These are phyloP conservation scores for Branchipolynoe longqiensis DNA, from an alignment of 2,888 invertebrate genomes.

Conservation along the genomic window DNA sequence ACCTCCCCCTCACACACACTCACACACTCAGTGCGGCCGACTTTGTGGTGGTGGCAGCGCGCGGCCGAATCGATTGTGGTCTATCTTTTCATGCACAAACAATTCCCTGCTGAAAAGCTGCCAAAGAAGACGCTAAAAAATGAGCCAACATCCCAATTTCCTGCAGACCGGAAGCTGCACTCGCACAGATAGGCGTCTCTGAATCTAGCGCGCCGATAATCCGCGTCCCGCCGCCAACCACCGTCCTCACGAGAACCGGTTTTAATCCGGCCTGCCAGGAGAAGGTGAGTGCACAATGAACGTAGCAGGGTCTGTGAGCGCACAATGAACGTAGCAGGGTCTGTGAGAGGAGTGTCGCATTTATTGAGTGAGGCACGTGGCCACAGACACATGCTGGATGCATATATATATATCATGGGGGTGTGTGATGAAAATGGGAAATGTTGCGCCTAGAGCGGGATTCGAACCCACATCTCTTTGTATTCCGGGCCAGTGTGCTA, in stretches of 20 bases:
- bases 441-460: no score
- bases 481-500: no score
- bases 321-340: constrained; percentile 33
- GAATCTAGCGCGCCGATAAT: constrained; percentile 34
- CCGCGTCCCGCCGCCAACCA: neutral
- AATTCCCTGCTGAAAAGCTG: constrained; percentile 41
- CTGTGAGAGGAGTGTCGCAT: no score
- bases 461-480: no score
- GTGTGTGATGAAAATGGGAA: no score
- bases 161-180: constrained; percentile 17
- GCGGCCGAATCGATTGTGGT: constrained; percentile 39
- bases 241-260: constrained; percentile 23
- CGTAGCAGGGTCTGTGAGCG: constrained; percentile 1
- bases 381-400: no score
- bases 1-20: no score
- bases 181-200: neutral
- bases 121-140: constrained; percentile 28
- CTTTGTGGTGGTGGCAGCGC: no score
- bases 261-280: constrained; percentile 32
- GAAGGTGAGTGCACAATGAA: neutral
- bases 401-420: no score
- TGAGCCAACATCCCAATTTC: constrained; percentile 32
- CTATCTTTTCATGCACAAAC: constrained; percentile 55
- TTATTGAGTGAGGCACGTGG: no score
- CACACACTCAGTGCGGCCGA: no score